Conservation (phyloP, 2,113 vertebrate species). For the Notiomystis cincta region DNA sequence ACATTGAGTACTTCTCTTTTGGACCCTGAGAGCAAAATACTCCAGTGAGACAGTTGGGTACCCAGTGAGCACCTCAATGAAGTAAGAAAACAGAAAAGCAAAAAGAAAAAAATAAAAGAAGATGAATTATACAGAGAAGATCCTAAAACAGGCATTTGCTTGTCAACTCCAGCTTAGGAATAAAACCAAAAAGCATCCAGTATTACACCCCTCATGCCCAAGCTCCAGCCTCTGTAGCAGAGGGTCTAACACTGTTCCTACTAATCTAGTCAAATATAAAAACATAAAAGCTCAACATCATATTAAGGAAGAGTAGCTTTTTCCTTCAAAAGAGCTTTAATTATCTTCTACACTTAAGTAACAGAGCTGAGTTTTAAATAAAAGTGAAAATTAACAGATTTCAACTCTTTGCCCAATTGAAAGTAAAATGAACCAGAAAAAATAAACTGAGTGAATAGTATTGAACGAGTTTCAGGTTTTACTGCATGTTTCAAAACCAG, state of each 20-base stretch:
- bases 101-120: neutral
- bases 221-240: neutral
- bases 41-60: neutral
- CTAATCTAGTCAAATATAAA: neutral
- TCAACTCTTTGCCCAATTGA: neutral
- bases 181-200: neutral
- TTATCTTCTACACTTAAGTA: neutral
- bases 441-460: neutral
- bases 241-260: neutral
- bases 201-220: neutral
- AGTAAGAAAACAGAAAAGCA: neutral
- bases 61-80: accelerated
- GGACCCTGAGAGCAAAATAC: neutral
- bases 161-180: neutral
- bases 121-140: neutral
- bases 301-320: neutral
- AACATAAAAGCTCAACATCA: neutral
- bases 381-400: neutral
- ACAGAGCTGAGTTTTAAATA: neutral
- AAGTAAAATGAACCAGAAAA: neutral
- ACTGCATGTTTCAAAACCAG: neutral
- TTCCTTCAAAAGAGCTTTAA: neutral
- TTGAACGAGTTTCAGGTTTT: neutral
- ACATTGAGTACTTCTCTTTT: neutral
- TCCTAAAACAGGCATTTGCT: neutral